Evolutionary conservation across 2,113 vertebrate species (phyloP).

Genomic region (Phainopepla nitens): DNA sequence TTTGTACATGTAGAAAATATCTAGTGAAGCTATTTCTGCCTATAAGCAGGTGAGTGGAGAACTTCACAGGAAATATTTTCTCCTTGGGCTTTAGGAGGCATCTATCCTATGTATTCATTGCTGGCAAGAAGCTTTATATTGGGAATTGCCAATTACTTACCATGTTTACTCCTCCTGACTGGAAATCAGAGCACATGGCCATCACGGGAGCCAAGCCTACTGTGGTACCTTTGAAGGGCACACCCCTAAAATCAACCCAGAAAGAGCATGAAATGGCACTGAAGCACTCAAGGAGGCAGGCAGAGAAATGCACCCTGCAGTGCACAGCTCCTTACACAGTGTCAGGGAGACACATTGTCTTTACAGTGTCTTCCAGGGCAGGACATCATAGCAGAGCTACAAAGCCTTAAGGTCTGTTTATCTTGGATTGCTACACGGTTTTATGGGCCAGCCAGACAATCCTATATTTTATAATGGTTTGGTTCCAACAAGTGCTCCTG

Average conservation of each 20-base stretch:
- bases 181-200: conserved; percentile 94
- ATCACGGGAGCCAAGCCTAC: conserved; percentile 94
- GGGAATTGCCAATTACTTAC: conserved; percentile 70
- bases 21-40: background rate
- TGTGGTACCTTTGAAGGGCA: conserved; percentile 88
- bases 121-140: background rate
- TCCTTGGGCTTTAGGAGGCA: background rate
- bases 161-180: conserved; percentile 97
- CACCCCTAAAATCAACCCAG: conserved; percentile 76
- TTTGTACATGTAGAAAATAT: background rate
- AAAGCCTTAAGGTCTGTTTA: background rate
- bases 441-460: background rate
- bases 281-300: background rate
- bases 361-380: background rate
- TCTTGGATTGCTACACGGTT: background rate
- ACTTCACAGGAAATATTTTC: background rate
- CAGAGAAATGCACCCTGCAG: background rate
- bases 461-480: background rate
- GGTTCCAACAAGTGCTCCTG: background rate
- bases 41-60: background rate
- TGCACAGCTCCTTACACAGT: background rate
- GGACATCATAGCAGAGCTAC: background rate
- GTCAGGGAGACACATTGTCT: background rate
- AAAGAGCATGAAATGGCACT: background rate
- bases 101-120: background rate